Evolutionary conservation across 37 sponge, comb jelly and placozoan species (phyloP), one percentile per base, ranked within the genome.

Genomic region (Cliona cf. orientalis): DNA sequence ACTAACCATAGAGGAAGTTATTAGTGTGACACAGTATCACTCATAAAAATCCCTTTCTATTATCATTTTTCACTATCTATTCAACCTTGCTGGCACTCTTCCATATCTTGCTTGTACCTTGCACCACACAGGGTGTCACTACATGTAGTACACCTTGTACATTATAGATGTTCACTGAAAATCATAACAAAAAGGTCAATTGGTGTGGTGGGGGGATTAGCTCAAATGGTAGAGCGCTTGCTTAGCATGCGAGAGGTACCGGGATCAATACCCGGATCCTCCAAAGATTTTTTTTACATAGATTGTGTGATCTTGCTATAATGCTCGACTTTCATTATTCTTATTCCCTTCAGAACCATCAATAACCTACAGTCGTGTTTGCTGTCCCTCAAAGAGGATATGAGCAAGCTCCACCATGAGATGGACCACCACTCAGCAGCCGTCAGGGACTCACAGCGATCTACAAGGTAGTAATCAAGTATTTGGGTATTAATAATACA

Each of bases 291-390:
- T n/a, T n/a, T n/a, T n/a, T n/a, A n/a, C n/a, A n/a, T n/a, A n/a
- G n/a, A n/a, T n/a, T n/a, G n/a, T n/a, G n/a, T n/a, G n/a, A n/a
- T n/a, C n/a, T n/a, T n/a, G n/a, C n/a, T n/a, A n/a, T n/a, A n/a
- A n/a, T n/a, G n/a, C 11, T n/a, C 6, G 26, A 31, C 31, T 72
- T 72, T 72, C 49, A 25, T 72, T 29, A n/a, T n/a, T n/a, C n/a
- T n/a, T n/a, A n/a, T n/a, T n/a, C n/a, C n/a, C n/a, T n/a, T 25
- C 55, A 91, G 92, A 80, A 87, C 83, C 2, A 34, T 91, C 28
- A 76, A 40, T 42, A 69, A 49, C 32, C 74, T 91, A 5, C 84
- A 91, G 44, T 74, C 84, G 12, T 86, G 80, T 29, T 69, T 91
- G 28, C 57, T 59, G 38, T 62, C 74, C 12, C 70, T 91, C n/a